Conservation (phyloP, 2,113 vertebrate genomes). For the Isichthys henryi region DNA sequence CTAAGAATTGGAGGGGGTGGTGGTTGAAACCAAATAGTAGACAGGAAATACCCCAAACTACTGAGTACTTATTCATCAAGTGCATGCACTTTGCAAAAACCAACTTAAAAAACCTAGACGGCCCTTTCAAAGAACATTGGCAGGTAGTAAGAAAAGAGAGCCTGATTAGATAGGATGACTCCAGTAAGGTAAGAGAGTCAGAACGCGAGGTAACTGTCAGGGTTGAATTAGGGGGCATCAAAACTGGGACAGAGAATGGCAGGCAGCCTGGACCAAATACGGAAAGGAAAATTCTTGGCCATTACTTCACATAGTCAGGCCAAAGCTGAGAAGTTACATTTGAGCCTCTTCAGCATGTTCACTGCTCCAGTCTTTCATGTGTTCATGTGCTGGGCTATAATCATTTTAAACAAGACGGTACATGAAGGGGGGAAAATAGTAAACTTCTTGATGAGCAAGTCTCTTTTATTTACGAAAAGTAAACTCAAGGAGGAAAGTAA, state of each 20-base stretch:
- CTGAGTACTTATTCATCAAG: not conserved
- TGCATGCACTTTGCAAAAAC: not conserved
- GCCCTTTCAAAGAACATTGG: not conserved
- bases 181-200: constrained; percentile 59
- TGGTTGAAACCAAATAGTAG: not conserved
- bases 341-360: not conserved
- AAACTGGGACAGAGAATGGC: not conserved
- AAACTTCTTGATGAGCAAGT: not conserved
- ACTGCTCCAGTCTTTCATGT: not conserved
- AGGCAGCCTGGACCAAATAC: not conserved
- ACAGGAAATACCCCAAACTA: not conserved
- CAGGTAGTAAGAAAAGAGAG: not conserved
- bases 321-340: not conserved
- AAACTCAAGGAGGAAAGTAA: not conserved
- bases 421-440: not conserved
- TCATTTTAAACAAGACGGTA: not conserved
- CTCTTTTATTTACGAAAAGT: not conserved
- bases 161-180: not conserved
- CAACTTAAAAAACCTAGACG: not conserved
- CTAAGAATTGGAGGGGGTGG: not conserved
- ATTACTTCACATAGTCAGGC: not conserved
- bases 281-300: too few species aligned
- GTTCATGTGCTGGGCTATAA: not conserved
- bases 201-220: constrained; percentile 29
- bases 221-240: not conserved